A percentile compares a stretch with the other conserved stretches of the same genome.
phyloP scores from a whole-genome alignment of 64 coral and sea anemone species.

The Actinia tenebrosa region DNA sequence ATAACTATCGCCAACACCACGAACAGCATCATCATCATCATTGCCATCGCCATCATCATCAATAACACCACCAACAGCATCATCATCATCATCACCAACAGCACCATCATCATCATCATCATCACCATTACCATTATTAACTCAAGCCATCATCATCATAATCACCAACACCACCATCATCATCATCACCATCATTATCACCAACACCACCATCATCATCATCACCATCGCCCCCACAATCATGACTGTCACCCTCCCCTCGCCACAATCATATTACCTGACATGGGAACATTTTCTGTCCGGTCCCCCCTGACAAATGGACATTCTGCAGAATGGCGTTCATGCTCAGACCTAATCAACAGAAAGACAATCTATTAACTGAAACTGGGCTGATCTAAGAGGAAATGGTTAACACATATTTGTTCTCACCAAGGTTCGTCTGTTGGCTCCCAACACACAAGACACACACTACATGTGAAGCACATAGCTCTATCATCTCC shows the following conservation, averaged over 20 bases:
- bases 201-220: too few relatives aligned
- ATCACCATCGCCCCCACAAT: too few relatives aligned
- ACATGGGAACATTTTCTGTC: slow-evolving; percentile 98
- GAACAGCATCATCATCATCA: not conserved
- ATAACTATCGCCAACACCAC: not conserved
- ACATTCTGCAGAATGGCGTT: slow-evolving; percentile 91
- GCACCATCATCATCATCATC: too few relatives aligned
- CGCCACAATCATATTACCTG: slow-evolving; percentile 44
- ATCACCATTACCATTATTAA: too few relatives aligned
- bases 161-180: too few relatives aligned
- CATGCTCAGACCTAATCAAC: slow-evolving; percentile 86
- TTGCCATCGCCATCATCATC: not conserved
- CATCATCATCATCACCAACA: too few relatives aligned
- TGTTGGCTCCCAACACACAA: slow-evolving; percentile 98
- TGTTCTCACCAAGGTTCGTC: slow-evolving; percentile 95
- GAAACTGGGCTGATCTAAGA: not conserved
- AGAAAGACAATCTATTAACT: not conserved
- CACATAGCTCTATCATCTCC: slow-evolving; percentile 95
- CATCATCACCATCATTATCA: too few relatives aligned
- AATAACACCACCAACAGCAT: too few relatives aligned
- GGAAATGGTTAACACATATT: not conserved
- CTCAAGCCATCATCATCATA: too few relatives aligned
- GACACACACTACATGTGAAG: slow-evolving; percentile 96
- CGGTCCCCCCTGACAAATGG: slow-evolving; percentile 90
- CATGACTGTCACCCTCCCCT: not conserved